Percentiles rank a stretch among this genome's conserved stretches.
Evolutionary conservation across 2,113 vertebrate species (phyloP).

Genomic region (Microtus pennsylvanicus): DNA sequence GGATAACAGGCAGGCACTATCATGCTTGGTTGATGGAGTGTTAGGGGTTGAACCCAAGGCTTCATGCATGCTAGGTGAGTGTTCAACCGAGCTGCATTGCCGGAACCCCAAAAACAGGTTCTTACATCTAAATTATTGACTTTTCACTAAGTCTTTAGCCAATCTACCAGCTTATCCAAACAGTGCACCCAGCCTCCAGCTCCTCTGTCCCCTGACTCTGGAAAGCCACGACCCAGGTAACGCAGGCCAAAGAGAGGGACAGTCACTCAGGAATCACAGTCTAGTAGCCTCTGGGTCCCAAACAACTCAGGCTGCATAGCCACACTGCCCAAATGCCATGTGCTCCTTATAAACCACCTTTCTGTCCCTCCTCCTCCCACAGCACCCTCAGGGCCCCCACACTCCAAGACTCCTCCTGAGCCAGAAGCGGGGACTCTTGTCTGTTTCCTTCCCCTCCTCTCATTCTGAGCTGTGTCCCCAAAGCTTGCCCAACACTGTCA

Average conservation of each 20-base stretch:
- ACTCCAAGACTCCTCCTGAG: not conserved
- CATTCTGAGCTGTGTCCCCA: not conserved
- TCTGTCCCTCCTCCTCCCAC: not conserved
- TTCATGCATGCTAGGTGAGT: not conserved
- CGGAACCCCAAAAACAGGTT: not conserved
- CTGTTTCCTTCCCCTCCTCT: not conserved
- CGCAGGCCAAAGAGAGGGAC: not conserved
- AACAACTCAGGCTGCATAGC: not conserved
- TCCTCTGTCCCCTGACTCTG: not conserved
- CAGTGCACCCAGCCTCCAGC: not conserved
- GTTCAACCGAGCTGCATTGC: not conserved
- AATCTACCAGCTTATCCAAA: not conserved
- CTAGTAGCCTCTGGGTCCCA: not conserved
- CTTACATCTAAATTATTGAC: not conserved
- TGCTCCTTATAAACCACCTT: not conserved
- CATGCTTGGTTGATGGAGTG: not conserved
- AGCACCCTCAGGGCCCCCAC: rapidly evolving
- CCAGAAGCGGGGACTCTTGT: not conserved
- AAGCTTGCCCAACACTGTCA: not conserved
- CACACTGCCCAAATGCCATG: not conserved
- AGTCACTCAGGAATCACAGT: not conserved
- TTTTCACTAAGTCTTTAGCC: not conserved
- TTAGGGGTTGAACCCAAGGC: not conserved
- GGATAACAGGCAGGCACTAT: not conserved
- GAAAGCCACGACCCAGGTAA: not conserved